Evolutionary conservation across 2,113 vertebrate genomes (phyloP), one percentile per base, ranked within the genome.

Genomic region (Pionites leucogaster): DNA sequence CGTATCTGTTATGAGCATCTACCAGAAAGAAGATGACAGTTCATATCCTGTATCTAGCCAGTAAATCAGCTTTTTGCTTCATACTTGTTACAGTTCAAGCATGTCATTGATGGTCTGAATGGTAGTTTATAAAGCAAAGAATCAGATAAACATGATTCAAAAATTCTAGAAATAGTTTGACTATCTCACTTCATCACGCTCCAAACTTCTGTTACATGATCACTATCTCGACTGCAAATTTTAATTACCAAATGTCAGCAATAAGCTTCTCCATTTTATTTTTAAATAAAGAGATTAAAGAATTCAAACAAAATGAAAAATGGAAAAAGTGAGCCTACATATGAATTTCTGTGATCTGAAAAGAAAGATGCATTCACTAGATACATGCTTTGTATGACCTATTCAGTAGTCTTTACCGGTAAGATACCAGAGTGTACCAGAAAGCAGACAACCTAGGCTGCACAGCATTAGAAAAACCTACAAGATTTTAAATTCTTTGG

Each of bases 311-410:
- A 71, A 42, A 55, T 17, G 4, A 3, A 74, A 90, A 81, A 82
- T 33, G 0, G 5, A 9, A 93, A 23, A 3, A 52, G 47, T 5
- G 3, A 75, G 25, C 10, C 22, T 23, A 72, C 2, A 0, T 35
- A 57, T 12, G 10, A 81, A 44, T 70, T 92, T 44, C 39, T 86
- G n/a, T 1, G 5, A 81, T 25, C 28, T 44, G 25, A 88, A 92
- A 78, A 70, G 52, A 19, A 88, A 82, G 18, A 13, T 13, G 41
- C 7, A 64, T 72, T 57, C 37, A 37, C 25, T 37, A 75, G 27
- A n/a, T 14, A 67, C 0, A 0, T 33, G 9, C 3, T 78, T 63
- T 75, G 11, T 20, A 49, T 37, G 35, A 75, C 13, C 13, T 86
- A 28, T 17, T 89, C 42, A 37, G 37, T 42, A 22, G 20, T 39